These are phyloP conservation scores for Meganola albula DNA, from an alignment of 2,888 invertebrate species.

Conservation along the genomic window DNA sequence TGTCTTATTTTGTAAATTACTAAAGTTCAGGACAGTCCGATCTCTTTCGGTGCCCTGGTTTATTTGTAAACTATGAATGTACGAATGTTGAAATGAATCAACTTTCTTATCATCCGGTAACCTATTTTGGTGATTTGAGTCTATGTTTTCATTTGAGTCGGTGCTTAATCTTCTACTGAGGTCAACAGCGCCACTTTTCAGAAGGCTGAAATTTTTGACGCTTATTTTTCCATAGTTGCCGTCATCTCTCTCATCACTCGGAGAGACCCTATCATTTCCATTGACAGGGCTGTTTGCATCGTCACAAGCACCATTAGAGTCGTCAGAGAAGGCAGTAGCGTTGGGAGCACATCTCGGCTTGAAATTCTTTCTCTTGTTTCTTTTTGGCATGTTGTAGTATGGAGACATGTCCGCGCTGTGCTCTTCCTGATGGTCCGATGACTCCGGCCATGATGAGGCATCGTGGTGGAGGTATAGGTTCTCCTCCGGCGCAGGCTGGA, in stretches of 20 bases:
- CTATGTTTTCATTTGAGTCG: conserved; percentile 74
- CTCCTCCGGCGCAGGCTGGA: conserved; percentile 65
- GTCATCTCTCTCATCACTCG: conserved; percentile 50
- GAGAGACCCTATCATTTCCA: conserved; percentile 60
- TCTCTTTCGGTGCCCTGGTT: conserved; percentile 55
- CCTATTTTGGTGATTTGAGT: conserved; percentile 67
- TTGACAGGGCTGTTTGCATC: conserved; percentile 54
- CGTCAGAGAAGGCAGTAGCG: conserved; percentile 68
- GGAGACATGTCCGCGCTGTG: conserved; percentile 61
- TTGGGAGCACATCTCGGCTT: conserved; percentile 85
- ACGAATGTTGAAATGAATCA: conserved; percentile 70
- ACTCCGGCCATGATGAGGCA: conserved; percentile 71
- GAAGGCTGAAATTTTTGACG: conserved; percentile 69
- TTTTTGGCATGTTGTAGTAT: conserved; percentile 77
- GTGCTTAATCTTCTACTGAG: conserved; percentile 70
- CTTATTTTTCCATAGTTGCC: conserved; percentile 61
- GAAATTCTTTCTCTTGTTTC: conserved; percentile 88
- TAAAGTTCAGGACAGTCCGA: conserved; percentile 66
- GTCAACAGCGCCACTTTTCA: conserved; percentile 71
- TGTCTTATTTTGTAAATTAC: conserved; percentile 70
- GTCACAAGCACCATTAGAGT: conserved; percentile 60
- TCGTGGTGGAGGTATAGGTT: conserved; percentile 71
- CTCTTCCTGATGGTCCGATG: conserved; percentile 58
- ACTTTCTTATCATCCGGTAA: conserved; percentile 66
- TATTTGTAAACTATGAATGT: conserved; percentile 71